Conservation (phyloP, 1,140 invertebrate genomes). For the Pachyrhynchus sulphureomaculatus region DNA sequence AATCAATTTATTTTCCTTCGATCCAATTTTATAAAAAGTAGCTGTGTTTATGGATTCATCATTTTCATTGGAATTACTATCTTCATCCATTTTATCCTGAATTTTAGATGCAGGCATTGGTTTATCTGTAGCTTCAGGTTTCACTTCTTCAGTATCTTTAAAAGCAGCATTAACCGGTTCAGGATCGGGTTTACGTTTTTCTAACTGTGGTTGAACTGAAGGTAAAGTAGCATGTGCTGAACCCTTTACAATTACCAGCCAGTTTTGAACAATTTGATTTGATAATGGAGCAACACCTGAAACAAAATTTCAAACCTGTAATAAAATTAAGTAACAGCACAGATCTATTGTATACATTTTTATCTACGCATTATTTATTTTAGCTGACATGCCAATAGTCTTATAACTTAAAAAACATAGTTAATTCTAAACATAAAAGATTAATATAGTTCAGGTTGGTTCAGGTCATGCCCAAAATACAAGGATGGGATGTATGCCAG, state of each 20-base stretch:
- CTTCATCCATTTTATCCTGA: conserved; percentile 11
- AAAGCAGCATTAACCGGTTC: not conserved
- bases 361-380: no score
- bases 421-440: no score
- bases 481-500: no score
- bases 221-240: not conserved
- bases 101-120: not conserved
- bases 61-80: conserved; percentile 25
- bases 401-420: no score
- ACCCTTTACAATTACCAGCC: conserved; percentile 80
- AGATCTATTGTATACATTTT: no score
- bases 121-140: conserved; percentile 2
- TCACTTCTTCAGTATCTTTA: not conserved
- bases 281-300: conserved; percentile 59
- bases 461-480: no score
- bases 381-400: no score
- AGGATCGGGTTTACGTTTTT: not conserved
- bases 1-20: conserved; percentile 73
- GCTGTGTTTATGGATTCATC: conserved; percentile 40
- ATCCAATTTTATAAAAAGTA: conserved; percentile 66
- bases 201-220: not conserved
- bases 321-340: no score
- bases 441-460: no score
- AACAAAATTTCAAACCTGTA: no score
- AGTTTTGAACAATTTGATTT: conserved; percentile 82